Percentiles rank a stretch among this genome's conserved stretches.
Evolutionary conservation across 23 tunicate genomes (phyloP).

Genomic region (Phallusia fumigata): DNA sequence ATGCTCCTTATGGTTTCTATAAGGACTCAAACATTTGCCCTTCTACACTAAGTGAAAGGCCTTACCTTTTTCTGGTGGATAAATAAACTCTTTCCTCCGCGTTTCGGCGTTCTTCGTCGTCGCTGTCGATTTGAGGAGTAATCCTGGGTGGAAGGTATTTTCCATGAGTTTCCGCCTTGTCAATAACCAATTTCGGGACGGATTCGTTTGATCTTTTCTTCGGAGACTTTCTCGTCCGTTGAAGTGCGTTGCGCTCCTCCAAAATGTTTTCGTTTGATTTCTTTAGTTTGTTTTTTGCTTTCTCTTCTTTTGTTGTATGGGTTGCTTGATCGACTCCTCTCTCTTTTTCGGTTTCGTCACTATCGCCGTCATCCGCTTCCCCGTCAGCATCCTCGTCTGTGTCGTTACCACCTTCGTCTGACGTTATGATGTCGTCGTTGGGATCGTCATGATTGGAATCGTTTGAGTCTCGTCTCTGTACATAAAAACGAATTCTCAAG

Average conservation of each 20-base stretch:
- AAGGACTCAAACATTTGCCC: too few species aligned
- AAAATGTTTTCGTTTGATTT: not conserved
- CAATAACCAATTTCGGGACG: not conserved
- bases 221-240: not conserved
- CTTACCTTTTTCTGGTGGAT: slow-evolving; percentile 25
- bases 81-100: slow-evolving; percentile 49
- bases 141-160: not conserved
- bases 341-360: slow-evolving; percentile 8
- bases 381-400: not conserved
- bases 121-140: not conserved
- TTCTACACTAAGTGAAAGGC: too few species aligned
- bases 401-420: not conserved
- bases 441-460: not conserved
- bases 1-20: too few species aligned
- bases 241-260: not conserved
- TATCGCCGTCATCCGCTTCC: not conserved
- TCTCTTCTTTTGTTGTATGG: not conserved
- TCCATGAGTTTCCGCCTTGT: not conserved
- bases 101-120: slow-evolving; percentile 31
- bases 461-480: not conserved
- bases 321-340: not conserved
- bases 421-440: slow-evolving; percentile 14
- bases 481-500: not conserved
- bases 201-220: not conserved
- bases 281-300: not conserved